phyloP scores from a whole-genome alignment of 2,113 vertebrate genomes.

The Eclectus roratus region DNA sequence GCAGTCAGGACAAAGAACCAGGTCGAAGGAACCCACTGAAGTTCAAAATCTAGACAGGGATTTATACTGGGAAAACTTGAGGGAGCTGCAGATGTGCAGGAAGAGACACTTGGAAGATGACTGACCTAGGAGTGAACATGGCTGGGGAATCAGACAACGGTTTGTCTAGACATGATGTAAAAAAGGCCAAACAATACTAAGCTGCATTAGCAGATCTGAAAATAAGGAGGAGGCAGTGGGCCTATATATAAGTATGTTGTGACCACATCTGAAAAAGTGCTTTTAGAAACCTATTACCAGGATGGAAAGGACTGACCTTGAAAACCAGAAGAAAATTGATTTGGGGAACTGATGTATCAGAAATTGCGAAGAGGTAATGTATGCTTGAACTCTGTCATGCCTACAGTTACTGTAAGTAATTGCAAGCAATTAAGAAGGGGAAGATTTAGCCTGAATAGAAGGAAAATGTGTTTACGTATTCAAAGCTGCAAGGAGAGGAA shows the following conservation, averaged over 20 bases:
- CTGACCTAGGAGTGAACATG: neutral
- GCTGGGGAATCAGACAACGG: constrained; percentile 17
- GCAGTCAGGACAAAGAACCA: constrained; percentile 5
- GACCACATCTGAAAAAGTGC: neutral
- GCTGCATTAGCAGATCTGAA: constrained; percentile 10
- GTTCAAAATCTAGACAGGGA: neutral
- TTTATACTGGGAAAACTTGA: neutral
- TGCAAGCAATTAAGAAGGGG: constrained; percentile 29
- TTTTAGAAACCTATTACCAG: constrained; percentile 25
- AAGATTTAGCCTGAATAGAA: constrained; percentile 26
- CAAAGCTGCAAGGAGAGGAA: neutral
- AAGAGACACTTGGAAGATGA: neutral
- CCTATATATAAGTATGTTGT: neutral
- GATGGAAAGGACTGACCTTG: neutral
- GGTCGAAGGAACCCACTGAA: neutral
- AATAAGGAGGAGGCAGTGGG: neutral
- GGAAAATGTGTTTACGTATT: constrained; percentile 15
- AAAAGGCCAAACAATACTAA: constrained; percentile 40
- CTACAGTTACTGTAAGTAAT: constrained; percentile 38
- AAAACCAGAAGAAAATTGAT: constrained; percentile 38
- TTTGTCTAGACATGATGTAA: constrained; percentile 46
- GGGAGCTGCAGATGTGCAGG: neutral
- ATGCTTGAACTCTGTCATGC: constrained; percentile 26
- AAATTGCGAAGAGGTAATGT: constrained; percentile 26
- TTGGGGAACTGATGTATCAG: neutral